A percentile compares a stretch with the other conserved stretches of the same genome.
Conservation (phyloP, 2,113 vertebrate genomes). For the Etia nguti region DNA sequence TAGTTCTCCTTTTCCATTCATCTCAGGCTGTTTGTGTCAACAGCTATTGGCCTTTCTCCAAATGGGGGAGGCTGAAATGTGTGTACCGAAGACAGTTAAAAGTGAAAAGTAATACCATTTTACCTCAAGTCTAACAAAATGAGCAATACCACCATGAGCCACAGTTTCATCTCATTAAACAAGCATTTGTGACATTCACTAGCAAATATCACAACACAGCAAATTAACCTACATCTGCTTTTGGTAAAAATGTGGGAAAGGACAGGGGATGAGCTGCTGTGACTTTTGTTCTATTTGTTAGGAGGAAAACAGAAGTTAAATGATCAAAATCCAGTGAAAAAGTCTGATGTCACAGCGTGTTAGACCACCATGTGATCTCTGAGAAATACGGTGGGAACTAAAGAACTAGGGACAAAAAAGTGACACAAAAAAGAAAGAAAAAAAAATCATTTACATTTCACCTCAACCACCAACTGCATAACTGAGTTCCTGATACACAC, state of each 20-base stretch:
- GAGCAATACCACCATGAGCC: background rate
- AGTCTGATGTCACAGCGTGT: background rate
- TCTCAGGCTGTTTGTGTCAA: conserved; percentile 12
- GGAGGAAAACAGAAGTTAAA: background rate
- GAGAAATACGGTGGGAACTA: background rate
- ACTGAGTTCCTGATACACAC: background rate
- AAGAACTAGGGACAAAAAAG: background rate
- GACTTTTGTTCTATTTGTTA: background rate
- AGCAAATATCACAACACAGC: background rate
- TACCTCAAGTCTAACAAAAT: background rate
- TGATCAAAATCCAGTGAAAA: background rate
- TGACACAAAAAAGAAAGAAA: background rate
- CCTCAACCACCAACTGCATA: background rate
- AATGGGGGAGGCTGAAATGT: background rate
- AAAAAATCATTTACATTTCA: background rate
- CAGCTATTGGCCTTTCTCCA: conserved; percentile 11
- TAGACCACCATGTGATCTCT: background rate
- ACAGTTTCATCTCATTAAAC: background rate
- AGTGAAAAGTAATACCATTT: background rate
- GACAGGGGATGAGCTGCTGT: rapidly evolving
- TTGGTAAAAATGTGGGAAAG: background rate
- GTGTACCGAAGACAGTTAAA: background rate
- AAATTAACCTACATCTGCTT: background rate
- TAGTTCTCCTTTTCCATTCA: conserved; percentile 20
- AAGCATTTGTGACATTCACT: background rate